Percentiles rank a stretch among this genome's conserved stretches.
Conservation (phyloP, 2,113 vertebrate genomes). For the Physeter macrocephalus region DNA sequence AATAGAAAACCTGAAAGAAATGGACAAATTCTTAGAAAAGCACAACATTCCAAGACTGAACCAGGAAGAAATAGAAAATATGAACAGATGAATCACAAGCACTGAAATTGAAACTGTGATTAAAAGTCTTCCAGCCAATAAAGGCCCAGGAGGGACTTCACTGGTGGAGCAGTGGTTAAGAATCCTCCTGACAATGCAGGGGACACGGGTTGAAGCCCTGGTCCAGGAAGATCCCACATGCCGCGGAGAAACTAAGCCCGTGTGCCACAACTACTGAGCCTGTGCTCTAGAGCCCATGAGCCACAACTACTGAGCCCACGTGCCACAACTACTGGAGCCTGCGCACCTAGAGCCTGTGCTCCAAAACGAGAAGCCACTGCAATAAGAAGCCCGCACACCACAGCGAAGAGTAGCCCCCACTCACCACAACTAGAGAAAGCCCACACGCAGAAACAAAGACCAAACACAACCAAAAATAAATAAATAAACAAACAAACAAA, state of each 20-base stretch:
- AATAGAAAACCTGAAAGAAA: too few species aligned
- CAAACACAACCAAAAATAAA: too few species aligned
- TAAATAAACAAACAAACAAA: too few species aligned
- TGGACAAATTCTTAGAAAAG: too few species aligned
- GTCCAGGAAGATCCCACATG: neutral
- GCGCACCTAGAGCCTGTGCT: neutral
- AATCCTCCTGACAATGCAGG: neutral
- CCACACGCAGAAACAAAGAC: too few species aligned
- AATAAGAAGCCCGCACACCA: neutral
- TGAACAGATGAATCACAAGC: too few species aligned
- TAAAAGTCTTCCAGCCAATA: too few species aligned
- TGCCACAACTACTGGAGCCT: neutral
- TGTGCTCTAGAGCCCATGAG: neutral
- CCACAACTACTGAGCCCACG: neutral
- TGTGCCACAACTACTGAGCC: neutral
- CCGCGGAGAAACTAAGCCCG: neutral
- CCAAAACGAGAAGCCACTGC: neutral
- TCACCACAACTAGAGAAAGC: neutral
- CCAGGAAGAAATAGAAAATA: too few species aligned
- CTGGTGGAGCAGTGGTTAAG: too few species aligned
- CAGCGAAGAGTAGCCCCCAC: neutral
- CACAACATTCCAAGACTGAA: too few species aligned
- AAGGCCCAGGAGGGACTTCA: too few species aligned
- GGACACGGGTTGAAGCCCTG: neutral
- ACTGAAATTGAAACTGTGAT: too few species aligned